These are phyloP conservation scores for Troilus luridus DNA, from an alignment of 2,888 invertebrate species.

Conservation along the genomic window DNA sequence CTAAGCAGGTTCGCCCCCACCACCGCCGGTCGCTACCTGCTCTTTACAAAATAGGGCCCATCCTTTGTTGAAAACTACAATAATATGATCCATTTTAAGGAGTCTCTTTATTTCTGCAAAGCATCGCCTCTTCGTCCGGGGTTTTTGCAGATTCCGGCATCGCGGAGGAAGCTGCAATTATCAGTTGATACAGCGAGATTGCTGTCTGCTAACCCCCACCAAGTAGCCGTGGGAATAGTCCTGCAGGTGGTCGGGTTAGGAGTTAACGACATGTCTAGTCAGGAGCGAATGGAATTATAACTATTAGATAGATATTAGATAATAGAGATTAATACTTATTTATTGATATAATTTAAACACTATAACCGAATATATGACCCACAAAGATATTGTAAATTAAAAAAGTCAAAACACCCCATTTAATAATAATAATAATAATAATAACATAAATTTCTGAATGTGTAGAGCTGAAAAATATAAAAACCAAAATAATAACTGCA, in stretches of 20 bases:
- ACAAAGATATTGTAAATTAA: too few relatives aligned
- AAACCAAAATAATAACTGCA: too few relatives aligned
- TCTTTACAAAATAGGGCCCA: background rate
- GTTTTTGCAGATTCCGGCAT: background rate
- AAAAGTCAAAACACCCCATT: too few relatives aligned
- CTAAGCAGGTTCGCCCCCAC: conserved; percentile 17
- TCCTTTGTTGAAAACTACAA: background rate
- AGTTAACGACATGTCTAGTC: background rate
- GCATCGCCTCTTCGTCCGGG: background rate
- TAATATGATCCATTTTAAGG: background rate
- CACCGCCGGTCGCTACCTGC: background rate
- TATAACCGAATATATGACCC: too few relatives aligned
- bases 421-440: too few relatives aligned
- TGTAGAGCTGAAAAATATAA: too few relatives aligned
- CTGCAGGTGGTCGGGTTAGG: background rate
- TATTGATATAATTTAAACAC: too few relatives aligned
- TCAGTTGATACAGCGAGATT: too few relatives aligned
- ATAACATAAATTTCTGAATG: too few relatives aligned
- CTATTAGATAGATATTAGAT: too few relatives aligned
- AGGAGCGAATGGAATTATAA: background rate
- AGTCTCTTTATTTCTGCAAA: background rate
- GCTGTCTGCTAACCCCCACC: background rate
- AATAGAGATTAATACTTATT: too few relatives aligned
- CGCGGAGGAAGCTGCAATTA: background rate
- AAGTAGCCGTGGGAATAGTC: background rate